phyloP scores from a whole-genome alignment of 2,888 invertebrate genomes.

The Nemapogon koenigi region DNA sequence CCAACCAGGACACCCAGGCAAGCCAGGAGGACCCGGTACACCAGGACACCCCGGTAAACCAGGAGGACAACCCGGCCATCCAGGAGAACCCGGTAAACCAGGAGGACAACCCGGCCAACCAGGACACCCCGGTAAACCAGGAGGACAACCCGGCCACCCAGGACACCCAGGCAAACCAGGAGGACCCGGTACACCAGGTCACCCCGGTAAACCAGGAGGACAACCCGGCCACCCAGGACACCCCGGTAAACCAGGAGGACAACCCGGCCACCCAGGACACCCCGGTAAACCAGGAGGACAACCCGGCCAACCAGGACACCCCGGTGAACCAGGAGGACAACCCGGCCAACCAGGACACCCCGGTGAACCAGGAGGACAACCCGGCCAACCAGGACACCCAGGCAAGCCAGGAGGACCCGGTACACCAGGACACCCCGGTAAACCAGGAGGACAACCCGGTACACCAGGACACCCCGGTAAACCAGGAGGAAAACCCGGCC shows the following conservation, averaged over 20 bases:
- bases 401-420: not conserved
- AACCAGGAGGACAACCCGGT: not conserved
- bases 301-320: not conserved
- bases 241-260: not conserved
- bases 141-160: not conserved
- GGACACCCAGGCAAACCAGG: not conserved
- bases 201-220: not conserved
- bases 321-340: not conserved
- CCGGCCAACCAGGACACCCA: not conserved
- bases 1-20: constrained; percentile 1
- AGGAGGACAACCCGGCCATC: not conserved
- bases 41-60: constrained; percentile 4
- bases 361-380: not conserved
- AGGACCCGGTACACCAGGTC: not conserved
- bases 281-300: not conserved
- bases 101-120: constrained; percentile 1
- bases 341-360: not conserved
- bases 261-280: not conserved
- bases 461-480: not conserved
- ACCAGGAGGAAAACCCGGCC: not conserved
- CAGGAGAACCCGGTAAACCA: constrained; percentile 1
- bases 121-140: not conserved
- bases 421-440: not conserved
- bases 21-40: constrained; percentile 5
- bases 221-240: not conserved